Evolutionary conservation across 2,797 vertebrate species (phyloP), one percentile per base, ranked within the genome.

Genomic region (Tadarida brasiliensis): DNA sequence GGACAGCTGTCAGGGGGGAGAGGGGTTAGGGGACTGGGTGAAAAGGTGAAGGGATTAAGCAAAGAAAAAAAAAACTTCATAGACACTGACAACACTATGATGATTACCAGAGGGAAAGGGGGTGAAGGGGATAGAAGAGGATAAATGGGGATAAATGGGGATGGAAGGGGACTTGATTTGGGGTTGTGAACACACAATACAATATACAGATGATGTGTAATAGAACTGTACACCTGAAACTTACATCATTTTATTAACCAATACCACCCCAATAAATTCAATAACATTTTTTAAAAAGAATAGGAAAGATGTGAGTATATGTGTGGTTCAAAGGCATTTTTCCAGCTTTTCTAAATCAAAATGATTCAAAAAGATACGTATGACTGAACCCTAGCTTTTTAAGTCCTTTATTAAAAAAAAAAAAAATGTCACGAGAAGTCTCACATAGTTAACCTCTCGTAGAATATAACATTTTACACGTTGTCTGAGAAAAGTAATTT

Each of bases 401-500:
- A 81, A 85, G 28, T 10, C 14, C 12, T 65, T 61, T 26, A 44
- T 80, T 84, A n/a, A 10, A 70, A 51, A 63, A 68, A n/a, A 10
- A 70, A 51, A 63, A 68, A 73, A 33, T 57, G 7, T 3, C 30
- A 51, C 10, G 17, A 54, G 16, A 80, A 26, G 16, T 20, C 51
- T 63, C 15, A 77, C 67, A 24, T 1, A 20, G 10, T 22, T 93
- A 28, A 20, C 22, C 6, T 78, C 26, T 86, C 86, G 10, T 15
- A 63, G 57, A 83, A n/a, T 7, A 9, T 56, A 65, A 68, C 82
- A 59, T 51, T 94, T 67, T 90, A 30, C 28, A 76, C 61, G 88
- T 91, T 77, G 47, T 59, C 63, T 86, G 30, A 71, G 19, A 68
- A 83, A 87, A 86, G 20, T 77, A 54, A 88, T 71, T 91, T 86